Base-by-base conservation (phyloP, 2,113 vertebrate genomes). In the Dicentrarchus labrax region DNA sequence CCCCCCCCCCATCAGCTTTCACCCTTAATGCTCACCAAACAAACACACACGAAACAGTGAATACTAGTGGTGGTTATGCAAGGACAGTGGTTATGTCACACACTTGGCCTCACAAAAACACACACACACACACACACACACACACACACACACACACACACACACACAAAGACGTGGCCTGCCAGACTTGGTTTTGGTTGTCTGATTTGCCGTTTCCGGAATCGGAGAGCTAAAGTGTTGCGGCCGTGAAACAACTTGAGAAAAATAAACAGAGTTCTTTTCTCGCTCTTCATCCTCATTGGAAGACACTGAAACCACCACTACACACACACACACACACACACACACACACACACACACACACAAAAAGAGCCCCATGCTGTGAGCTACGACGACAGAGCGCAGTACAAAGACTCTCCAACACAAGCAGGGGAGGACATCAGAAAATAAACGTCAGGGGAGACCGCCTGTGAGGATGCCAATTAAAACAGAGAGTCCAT, bases 401-500 rank as follows among this genome's bases (percentile, higher is more conserved):
- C 59, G 68, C 69, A 0, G n/a, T 54, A 76, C 60, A 48, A 39
- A 75, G 13, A 17, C 67, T 78, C 67, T 78, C 72, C 70, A 86
- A 77, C 73, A 87, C 50, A 76, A 86, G 60, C 80, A 78, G 13
- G 3, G 54, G 51, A 75, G 72, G 43, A 78, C 82, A 66, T 81
- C 71, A 74, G 82, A 89, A 86, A 79, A 85, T 50, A 91, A 90
- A 90, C 69, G 53, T 41, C n/a, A 4, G n/a, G 39, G n/a, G 39
- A 68, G 76, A 51, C 50, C 22, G 43, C 30, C 86, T 70, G 57
- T 41, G 50, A 85, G 82, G 85, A 85, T 41, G 80, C 86, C 92
- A 92, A 90, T 89, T 90, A 88, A 93, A 91, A 79, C 75, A 85
- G 22, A 80, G 50, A 53, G 56, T 62, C 72, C 41, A 59, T 61